These are phyloP conservation scores for Cydia fagiglandana DNA, from an alignment of 1,140 invertebrate genomes.

Conservation along the genomic window DNA sequence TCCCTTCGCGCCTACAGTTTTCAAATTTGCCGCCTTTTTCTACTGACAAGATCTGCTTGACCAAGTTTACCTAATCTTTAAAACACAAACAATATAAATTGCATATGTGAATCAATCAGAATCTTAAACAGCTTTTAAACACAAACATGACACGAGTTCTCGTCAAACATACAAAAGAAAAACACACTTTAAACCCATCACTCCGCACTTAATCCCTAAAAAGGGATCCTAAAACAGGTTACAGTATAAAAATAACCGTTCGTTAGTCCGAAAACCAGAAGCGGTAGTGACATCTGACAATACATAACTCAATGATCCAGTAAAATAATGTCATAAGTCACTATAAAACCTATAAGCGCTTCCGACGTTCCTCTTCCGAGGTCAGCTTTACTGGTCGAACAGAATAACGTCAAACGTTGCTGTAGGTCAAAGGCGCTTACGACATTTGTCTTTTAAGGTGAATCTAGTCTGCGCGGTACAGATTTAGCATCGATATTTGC, in stretches of 20 bases:
- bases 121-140: not conserved
- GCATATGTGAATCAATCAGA: not conserved
- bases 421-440: conserved; percentile 6
- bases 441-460: not conserved
- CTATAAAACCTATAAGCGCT: not conserved
- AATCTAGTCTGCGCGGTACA: conserved; percentile 44
- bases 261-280: conserved; percentile 58
- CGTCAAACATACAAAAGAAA: conserved; percentile 3
- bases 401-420: not conserved
- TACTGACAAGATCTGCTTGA: no score
- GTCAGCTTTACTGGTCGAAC: not conserved
- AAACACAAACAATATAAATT: not conserved
- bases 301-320: conserved; percentile 51
- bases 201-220: conserved; percentile 21
- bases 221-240: conserved; percentile 47
- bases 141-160: not conserved
- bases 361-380: not conserved
- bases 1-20: no score
- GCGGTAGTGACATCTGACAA: conserved; percentile 58
- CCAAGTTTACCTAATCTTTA: not conserved
- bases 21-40: no score
- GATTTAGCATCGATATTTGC: conserved; percentile 66
- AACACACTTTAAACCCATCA: conserved; percentile 11
- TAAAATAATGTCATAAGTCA: not conserved
- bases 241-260: conserved; percentile 48